Conservation (phyloP, 1,140 invertebrate genomes). For the Halesus radiatus region DNA sequence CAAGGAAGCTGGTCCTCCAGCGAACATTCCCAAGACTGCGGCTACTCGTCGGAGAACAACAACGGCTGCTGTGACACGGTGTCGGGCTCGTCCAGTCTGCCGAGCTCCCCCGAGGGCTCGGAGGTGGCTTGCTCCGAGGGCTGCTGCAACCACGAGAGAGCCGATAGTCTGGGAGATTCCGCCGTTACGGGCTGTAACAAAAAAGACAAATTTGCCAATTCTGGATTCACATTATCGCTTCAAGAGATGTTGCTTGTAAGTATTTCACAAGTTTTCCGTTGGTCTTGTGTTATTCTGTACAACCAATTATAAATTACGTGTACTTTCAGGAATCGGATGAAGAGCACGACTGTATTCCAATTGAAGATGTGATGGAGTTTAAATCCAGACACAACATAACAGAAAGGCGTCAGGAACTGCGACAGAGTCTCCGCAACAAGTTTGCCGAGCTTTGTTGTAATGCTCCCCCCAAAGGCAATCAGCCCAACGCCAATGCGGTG, state of each 20-base stretch:
- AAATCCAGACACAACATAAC: slow-evolving; percentile 83
- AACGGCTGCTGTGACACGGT: slow-evolving; percentile 76
- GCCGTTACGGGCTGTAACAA: slow-evolving; percentile 62
- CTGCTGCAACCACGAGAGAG: slow-evolving; percentile 82
- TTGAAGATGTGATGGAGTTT: slow-evolving; percentile 87
- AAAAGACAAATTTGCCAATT: slow-evolving; percentile 65
- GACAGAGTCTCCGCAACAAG: slow-evolving; percentile 84
- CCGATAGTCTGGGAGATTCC: slow-evolving; percentile 68
- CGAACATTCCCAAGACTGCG: slow-evolving; percentile 85
- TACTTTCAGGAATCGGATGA: slow-evolving; percentile 80
- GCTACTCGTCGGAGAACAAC: slow-evolving; percentile 85
- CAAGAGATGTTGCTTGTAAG: slow-evolving; percentile 81
- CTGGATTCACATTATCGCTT: slow-evolving; percentile 71
- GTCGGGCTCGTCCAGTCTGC: slow-evolving; percentile 77
- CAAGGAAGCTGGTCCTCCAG: slow-evolving; percentile 73
- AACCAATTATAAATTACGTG: slow-evolving; percentile 53
- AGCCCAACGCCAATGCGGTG: not conserved
- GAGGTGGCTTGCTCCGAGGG: slow-evolving; percentile 88
- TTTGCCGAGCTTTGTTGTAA: slow-evolving; percentile 83
- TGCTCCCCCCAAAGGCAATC: slow-evolving; percentile 59
- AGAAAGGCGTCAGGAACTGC: slow-evolving; percentile 84
- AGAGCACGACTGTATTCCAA: slow-evolving; percentile 83
- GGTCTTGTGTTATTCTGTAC: no score
- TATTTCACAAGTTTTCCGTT: slow-evolving; percentile 52
- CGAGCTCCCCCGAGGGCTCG: slow-evolving; percentile 86